Base-by-base conservation (phyloP, 2,113 vertebrate species). In the Upupa epops region DNA sequence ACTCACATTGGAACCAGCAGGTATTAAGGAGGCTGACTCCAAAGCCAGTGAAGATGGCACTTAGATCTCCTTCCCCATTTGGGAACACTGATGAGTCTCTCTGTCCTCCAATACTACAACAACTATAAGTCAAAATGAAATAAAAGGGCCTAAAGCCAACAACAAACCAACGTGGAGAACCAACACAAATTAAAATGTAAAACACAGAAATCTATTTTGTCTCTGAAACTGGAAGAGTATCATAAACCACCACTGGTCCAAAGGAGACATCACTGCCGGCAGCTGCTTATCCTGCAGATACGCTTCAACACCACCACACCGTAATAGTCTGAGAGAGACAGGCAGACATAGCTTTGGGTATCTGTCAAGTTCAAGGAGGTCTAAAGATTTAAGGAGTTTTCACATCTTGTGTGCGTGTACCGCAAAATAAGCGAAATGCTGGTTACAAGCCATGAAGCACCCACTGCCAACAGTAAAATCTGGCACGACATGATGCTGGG, bases 371-470 rank as follows among this genome's bases (percentile, higher is more conserved):
- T 87, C 66, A 82, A 72, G 71, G 29, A 78, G 71, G 79, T 78
- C 93, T 85, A 92, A 79, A 71, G 88, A 60, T 64, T 94, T 85
- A 82, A 85, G 71, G 75, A 51, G 54, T 87, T 91, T 91, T 84
- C 32, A 71, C 42, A 49, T 24, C 7, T 56, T 46, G 58, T 42
- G 28, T 78, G 65, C 48, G 84, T 65, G 31, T 26, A 77, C 36
- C 11, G 16, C 64, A 69, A 55, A 77, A 51, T 6, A 91, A 89
- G 26, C 60, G 42, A 55, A 83, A 37, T 34, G 49, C 55, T 56
- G 25, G 24, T 65, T 46, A 40, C n/a, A 74, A 85, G 5, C 29
- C 78, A 69, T 4, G 11, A 58, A 58, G 5, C 20, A 71, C 20
- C 59, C 49, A 13, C 6, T 17, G 6, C 59, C 76, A 83, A 45